A percentile compares a stretch with the other conserved stretches of the same genome.
phyloP scores from a whole-genome alignment of 2,888 invertebrate genomes.

The Polia nebulosa region DNA sequence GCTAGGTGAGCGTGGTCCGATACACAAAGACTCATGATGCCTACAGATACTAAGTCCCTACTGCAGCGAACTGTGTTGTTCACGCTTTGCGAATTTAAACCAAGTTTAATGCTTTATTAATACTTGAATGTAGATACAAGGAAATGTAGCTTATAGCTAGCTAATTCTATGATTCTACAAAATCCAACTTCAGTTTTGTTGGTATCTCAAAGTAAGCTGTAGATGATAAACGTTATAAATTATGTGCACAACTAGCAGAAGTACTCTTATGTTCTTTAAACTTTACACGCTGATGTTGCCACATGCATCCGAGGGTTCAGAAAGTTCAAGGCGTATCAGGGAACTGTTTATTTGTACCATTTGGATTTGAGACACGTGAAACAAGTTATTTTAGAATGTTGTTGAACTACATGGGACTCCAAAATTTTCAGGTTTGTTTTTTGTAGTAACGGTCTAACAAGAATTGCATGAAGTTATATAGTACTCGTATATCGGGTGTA shows the following conservation, averaged over 20 bases:
- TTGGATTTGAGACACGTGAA: conserved; percentile 30
- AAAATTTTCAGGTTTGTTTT: not conserved
- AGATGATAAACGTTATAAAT: conserved; percentile 8
- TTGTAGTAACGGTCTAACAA: not conserved
- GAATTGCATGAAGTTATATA: no score
- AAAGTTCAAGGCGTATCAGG: conserved; percentile 57
- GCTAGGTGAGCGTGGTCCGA: conserved; percentile 80
- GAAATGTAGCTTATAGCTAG: not conserved
- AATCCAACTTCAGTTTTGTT: not conserved
- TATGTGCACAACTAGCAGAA: conserved; percentile 14
- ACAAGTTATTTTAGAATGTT: conserved; percentile 39
- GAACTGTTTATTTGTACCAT: conserved; percentile 42
- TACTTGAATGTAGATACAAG: not conserved
- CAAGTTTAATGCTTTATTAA: not conserved
- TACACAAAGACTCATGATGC: conserved; percentile 41
- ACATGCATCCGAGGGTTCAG: conserved; percentile 40
- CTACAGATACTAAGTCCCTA: conserved; percentile 11
- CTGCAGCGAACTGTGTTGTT: conserved; percentile 26
- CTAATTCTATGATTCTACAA: not conserved
- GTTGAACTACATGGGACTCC: not conserved
- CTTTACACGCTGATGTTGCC: conserved; percentile 29
- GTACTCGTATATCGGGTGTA: no score
- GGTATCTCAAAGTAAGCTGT: not conserved
- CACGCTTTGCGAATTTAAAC: conserved; percentile 6
- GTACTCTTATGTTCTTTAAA: conserved; percentile 44